Evolutionary conservation across 1,140 invertebrate genomes (phyloP).

Genomic region (Campodea augens): DNA sequence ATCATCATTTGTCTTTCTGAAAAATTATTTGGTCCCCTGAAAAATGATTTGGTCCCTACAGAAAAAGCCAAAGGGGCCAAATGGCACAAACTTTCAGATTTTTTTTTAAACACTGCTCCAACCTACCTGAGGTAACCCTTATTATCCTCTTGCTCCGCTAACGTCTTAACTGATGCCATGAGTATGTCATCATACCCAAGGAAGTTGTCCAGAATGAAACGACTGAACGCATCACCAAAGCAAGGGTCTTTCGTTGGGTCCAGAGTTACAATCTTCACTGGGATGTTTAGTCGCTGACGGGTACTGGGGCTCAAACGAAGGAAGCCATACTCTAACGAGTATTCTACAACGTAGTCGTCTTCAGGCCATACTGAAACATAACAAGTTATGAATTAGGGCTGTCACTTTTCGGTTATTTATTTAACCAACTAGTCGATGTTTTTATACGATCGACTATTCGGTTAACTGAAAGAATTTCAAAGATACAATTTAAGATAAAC

Average conservation of each 20-base stretch:
- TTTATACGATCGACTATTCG: too few relatives aligned
- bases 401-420: too few relatives aligned
- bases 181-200: slow-evolving; percentile 92
- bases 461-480: too few relatives aligned
- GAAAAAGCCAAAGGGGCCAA: too few relatives aligned
- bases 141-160: slow-evolving; percentile 90
- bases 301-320: slow-evolving; percentile 69
- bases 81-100: too few relatives aligned
- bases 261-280: slow-evolving; percentile 76
- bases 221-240: slow-evolving; percentile 80
- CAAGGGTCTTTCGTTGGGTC: slow-evolving; percentile 75
- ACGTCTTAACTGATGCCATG: slow-evolving; percentile 84
- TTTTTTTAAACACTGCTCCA: too few relatives aligned
- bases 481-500: too few relatives aligned
- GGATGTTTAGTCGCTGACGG: slow-evolving; percentile 67
- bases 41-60: too few relatives aligned
- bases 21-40: too few relatives aligned
- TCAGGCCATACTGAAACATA: slow-evolving; percentile 54
- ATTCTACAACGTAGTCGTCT: slow-evolving; percentile 93
- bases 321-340: slow-evolving; percentile 92
- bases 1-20: too few relatives aligned
- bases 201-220: slow-evolving; percentile 77
- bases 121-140: slow-evolving; percentile 72
- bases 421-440: too few relatives aligned
- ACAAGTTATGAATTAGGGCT: too few relatives aligned